Percentiles rank a stretch among this genome's conserved stretches.
These are phyloP conservation scores for Lucilia cuprina DNA, from an alignment of 1,140 invertebrate species.

Conservation along the genomic window DNA sequence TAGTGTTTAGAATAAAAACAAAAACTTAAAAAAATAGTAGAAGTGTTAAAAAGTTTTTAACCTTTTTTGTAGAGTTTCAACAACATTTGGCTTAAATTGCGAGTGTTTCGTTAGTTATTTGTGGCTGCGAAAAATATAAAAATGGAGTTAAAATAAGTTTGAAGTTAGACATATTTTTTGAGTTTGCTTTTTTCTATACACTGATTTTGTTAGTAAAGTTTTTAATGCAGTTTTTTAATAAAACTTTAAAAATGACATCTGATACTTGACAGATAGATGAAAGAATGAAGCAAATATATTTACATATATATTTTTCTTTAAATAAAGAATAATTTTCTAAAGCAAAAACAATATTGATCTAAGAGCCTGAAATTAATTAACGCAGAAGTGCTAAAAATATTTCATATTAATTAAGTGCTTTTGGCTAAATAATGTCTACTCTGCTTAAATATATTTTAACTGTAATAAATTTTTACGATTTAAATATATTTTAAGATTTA, in stretches of 20 bases:
- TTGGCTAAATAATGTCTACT: too few relatives aligned
- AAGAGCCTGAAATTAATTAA: too few relatives aligned
- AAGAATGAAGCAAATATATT: not conserved
- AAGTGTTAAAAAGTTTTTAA: not conserved
- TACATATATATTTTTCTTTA: too few relatives aligned
- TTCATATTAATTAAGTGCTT: too few relatives aligned
- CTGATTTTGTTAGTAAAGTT: not conserved
- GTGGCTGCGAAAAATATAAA: not conserved
- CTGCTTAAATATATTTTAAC: too few relatives aligned
- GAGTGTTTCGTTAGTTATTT: not conserved
- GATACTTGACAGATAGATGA: slow-evolving; percentile 6
- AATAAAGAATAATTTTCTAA: too few relatives aligned
- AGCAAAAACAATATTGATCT: too few relatives aligned
- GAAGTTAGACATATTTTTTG: not conserved
- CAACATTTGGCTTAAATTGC: not conserved
- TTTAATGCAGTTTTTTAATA: slow-evolving; percentile 15
- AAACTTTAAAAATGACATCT: not conserved
- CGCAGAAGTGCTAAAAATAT: too few relatives aligned
- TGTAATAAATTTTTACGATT: too few relatives aligned
- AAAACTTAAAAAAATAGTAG: not conserved
- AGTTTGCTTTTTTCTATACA: not conserved
- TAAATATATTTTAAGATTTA: too few relatives aligned
- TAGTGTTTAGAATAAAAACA: not conserved
- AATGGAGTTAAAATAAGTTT: not conserved
- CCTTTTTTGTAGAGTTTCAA: not conserved